Conservation (phyloP, 53 echinoderm and acorn worm species). For the Astropecten irregularis region DNA sequence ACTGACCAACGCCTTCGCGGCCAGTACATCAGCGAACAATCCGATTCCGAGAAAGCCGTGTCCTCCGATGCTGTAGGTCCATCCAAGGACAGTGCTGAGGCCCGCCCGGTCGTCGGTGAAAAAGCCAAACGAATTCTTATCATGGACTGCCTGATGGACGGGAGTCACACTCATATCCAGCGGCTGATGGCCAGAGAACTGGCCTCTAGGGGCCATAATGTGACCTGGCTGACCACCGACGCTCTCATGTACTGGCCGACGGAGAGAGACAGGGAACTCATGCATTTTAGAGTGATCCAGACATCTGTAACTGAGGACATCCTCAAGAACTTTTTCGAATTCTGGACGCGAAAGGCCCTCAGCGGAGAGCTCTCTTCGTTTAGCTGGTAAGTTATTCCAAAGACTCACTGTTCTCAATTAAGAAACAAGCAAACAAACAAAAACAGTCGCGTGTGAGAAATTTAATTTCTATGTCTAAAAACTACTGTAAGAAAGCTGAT, state of each 20-base stretch:
- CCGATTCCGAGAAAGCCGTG: no score
- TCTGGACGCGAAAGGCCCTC: conserved; percentile 17
- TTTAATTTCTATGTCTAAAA: no score
- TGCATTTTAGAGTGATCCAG: not conserved
- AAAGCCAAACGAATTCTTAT: conserved; percentile 27
- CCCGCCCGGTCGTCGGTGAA: no score
- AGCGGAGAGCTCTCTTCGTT: conserved; percentile 23
- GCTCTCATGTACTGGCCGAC: conserved; percentile 13
- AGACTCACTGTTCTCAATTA: no score
- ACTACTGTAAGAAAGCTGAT: no score
- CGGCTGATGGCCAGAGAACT: conserved; percentile 33
- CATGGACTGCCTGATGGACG: conserved; percentile 30
- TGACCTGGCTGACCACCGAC: conserved; percentile 61
- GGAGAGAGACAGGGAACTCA: not conserved
- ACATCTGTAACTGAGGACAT: not conserved
- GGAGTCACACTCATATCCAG: conserved; percentile 46
- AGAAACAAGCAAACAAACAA: no score
- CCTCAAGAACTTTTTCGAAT: not conserved
- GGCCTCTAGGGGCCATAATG: conserved; percentile 58
- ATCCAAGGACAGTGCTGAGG: no score
- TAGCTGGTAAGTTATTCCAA: conserved; percentile 16
- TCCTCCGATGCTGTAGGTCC: no score
- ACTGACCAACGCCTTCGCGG: no score
- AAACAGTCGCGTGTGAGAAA: no score
- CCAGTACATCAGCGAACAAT: no score